Percentiles rank a stretch among this genome's conserved stretches.
phyloP scores from a whole-genome alignment of 1,140 invertebrate species.

The Planococcus citri region DNA sequence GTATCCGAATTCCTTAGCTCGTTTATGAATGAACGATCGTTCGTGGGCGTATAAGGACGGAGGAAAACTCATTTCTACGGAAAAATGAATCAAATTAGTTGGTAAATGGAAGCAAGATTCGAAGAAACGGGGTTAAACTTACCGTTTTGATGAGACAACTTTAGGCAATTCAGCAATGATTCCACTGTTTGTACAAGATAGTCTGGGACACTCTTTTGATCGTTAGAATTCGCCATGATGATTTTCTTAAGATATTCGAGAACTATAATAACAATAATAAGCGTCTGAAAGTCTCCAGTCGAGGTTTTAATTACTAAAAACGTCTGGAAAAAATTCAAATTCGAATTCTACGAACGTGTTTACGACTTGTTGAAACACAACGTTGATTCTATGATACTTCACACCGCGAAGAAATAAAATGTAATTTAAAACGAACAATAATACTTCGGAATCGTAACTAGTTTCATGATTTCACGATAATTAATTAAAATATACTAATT shows the following conservation, averaged over 20 bases:
- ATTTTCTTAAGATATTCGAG: background rate
- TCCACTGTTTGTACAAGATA: background rate
- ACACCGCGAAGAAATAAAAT: too few relatives aligned
- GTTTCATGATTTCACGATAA: too few relatives aligned
- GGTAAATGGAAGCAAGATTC: too few relatives aligned
- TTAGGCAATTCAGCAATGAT: background rate
- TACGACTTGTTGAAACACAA: background rate
- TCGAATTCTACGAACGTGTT: background rate
- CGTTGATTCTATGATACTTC: too few relatives aligned
- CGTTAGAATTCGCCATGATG: background rate
- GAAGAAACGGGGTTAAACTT: background rate
- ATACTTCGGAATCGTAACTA: too few relatives aligned
- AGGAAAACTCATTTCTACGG: background rate
- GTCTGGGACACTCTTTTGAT: background rate
- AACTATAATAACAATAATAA: too few relatives aligned
- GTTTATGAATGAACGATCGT: background rate
- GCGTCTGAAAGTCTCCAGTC: too few relatives aligned
- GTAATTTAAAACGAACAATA: too few relatives aligned
- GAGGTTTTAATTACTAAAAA: too few relatives aligned
- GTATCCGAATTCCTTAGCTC: slow-evolving; percentile 7
- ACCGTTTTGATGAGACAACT: slow-evolving; percentile 12
- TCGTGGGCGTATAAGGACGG: background rate
- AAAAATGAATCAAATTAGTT: background rate
- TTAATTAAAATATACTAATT: too few relatives aligned
- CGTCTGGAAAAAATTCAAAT: too few relatives aligned